A percentile compares a stretch with the other conserved stretches of the same genome.
phyloP scores from a whole-genome alignment of 2,888 invertebrate species.

The Entomobrya proxima region DNA sequence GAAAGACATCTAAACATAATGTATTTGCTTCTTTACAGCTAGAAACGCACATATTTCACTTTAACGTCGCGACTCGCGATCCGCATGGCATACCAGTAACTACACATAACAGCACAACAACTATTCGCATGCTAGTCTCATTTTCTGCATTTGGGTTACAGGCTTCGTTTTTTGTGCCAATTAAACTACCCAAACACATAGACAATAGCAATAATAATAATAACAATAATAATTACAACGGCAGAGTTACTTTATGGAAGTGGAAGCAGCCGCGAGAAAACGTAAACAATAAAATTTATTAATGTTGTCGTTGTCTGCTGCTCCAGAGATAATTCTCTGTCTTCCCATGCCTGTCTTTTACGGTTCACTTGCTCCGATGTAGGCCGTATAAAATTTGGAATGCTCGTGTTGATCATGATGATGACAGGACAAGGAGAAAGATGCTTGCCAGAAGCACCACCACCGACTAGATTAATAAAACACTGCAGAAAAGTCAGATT shows the following conservation, averaged over 20 bases:
- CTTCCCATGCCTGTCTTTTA: neutral
- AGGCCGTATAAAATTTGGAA: neutral
- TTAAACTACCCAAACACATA: conserved; percentile 22
- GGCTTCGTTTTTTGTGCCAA: conserved; percentile 36
- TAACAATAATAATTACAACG: conserved; percentile 12
- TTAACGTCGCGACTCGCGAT: neutral
- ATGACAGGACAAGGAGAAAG: neutral
- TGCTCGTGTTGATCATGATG: neutral
- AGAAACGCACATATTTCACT: conserved; percentile 6
- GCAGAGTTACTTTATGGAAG: neutral
- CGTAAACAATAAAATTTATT: conserved; percentile 42
- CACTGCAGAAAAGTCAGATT: conserved; percentile 38
- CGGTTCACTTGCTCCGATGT: neutral
- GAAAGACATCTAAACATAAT: conserved; percentile 31
- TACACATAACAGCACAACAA: neutral
- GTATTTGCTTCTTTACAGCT: conserved; percentile 11
- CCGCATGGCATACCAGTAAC: neutral
- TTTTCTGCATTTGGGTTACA: neutral
- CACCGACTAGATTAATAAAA: conserved; percentile 39
- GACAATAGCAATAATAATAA: conserved; percentile 13
- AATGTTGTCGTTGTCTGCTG: conserved; percentile 22
- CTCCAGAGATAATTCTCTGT: neutral
- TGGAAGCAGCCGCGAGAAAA: neutral
- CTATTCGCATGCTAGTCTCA: neutral
- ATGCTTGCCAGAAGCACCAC: neutral